phyloP scores from a whole-genome alignment of 2,888 invertebrate species.

The Cremastinae sp. region DNA sequence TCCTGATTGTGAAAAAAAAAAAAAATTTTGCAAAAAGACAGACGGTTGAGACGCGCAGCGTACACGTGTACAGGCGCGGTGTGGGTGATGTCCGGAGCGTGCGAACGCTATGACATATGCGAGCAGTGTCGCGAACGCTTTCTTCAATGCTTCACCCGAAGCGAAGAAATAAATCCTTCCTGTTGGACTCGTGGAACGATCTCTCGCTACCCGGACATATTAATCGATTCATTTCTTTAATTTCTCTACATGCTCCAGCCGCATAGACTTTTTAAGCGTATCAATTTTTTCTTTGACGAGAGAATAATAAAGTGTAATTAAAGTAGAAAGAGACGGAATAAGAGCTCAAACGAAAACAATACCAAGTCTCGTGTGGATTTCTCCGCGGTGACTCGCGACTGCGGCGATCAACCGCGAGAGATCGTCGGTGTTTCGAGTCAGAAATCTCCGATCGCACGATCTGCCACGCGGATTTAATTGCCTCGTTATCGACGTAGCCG shows the following conservation, averaged over 20 bases:
- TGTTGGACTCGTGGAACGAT: background rate
- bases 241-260: background rate
- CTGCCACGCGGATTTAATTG: conserved; percentile 54
- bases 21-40: conserved; percentile 31
- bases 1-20: conserved; percentile 17
- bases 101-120: conserved; percentile 81
- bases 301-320: background rate
- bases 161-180: conserved; percentile 2
- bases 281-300: background rate
- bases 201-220: conserved; percentile 3
- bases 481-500: conserved; percentile 55
- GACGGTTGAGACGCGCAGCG: conserved; percentile 22
- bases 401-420: conserved; percentile 27
- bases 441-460: conserved; percentile 48
- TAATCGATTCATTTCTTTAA: conserved; percentile 6
- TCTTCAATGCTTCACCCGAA: conserved; percentile 75
- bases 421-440: conserved; percentile 10
- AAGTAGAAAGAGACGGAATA: background rate
- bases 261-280: background rate
- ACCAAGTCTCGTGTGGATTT: conserved; percentile 35
- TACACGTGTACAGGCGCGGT: conserved; percentile 72
- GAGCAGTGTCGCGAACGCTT: conserved; percentile 75
- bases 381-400: background rate
- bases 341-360: conserved; percentile 45
- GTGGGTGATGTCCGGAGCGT: conserved; percentile 76